phyloP scores from a whole-genome alignment of 2,888 invertebrate genomes.

The Empis stercorea region DNA sequence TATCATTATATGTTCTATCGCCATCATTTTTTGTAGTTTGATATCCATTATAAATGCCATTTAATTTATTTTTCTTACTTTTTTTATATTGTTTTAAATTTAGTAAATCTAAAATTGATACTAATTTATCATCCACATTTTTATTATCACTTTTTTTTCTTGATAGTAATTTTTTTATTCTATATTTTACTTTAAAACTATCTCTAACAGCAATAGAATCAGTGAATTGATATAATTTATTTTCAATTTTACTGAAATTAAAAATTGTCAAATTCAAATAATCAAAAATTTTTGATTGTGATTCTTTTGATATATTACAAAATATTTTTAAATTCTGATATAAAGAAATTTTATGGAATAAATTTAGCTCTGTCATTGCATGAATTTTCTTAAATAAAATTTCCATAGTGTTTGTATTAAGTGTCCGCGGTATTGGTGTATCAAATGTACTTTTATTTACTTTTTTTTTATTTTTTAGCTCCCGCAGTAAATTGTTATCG shows the following conservation, averaged over 20 bases:
- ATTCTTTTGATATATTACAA: conserved; percentile 20
- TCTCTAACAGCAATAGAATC: conserved; percentile 19
- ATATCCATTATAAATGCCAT: neutral
- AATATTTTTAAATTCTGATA: conserved; percentile 26
- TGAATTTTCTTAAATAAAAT: conserved; percentile 21
- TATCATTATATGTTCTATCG: neutral
- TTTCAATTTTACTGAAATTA: conserved; percentile 2
- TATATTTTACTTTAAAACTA: conserved; percentile 30
- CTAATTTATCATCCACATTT: conserved; percentile 18
- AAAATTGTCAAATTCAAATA: conserved; percentile 18
- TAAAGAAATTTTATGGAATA: conserved; percentile 30
- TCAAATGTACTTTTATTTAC: conserved; percentile 12
- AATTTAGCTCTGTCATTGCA: conserved; percentile 25
- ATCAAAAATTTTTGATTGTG: conserved; percentile 15
- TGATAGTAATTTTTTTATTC: conserved; percentile 17
- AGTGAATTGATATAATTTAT: conserved; percentile 15
- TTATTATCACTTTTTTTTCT: conserved; percentile 16
- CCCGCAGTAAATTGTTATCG: conserved; percentile 21
- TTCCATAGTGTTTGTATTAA: conserved; percentile 5
- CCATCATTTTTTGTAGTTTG: neutral
- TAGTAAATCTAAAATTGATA: conserved; percentile 23
- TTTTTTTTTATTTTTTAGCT: conserved; percentile 14
- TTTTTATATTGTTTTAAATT: conserved; percentile 15
- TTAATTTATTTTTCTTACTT: conserved; percentile 7
- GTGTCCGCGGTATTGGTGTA: neutral